Conservation (phyloP, 2,888 invertebrate genomes). For the Penaeus monodon region DNA sequence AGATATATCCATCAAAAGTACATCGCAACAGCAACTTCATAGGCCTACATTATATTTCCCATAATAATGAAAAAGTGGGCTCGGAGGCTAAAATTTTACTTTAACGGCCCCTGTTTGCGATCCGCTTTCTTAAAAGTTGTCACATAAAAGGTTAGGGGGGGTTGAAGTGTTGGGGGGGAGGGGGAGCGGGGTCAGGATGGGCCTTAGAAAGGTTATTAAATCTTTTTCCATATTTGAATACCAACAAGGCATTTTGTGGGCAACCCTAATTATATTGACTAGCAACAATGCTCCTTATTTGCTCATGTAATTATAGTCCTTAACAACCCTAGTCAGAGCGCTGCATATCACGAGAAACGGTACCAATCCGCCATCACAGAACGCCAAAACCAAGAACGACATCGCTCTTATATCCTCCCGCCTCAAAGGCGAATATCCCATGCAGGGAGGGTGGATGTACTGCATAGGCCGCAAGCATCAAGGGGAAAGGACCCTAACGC, state of each 20-base stretch:
- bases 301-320: slow-evolving; percentile 52
- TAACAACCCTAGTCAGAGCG: slow-evolving; percentile 20
- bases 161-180: too few relatives aligned
- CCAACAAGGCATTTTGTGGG: slow-evolving; percentile 43
- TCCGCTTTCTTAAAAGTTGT: too few relatives aligned
- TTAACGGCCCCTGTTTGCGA: too few relatives aligned
- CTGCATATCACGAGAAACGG: slow-evolving; percentile 16
- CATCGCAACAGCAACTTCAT: too few relatives aligned
- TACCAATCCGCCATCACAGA: not conserved
- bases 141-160: too few relatives aligned
- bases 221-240: slow-evolving; percentile 36
- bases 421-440: not conserved
- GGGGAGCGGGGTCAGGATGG: too few relatives aligned
- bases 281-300: slow-evolving; percentile 45
- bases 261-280: slow-evolving; percentile 53
- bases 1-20: too few relatives aligned
- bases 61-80: too few relatives aligned
- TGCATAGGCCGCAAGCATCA: not conserved
- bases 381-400: not conserved
- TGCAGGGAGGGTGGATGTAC: not conserved
- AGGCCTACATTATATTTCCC: too few relatives aligned
- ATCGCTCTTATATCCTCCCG: not conserved
- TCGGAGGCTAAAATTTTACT: too few relatives aligned
- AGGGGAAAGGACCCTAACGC: not conserved
- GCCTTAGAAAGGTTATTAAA: slow-evolving; percentile 28